phyloP scores from a whole-genome alignment of 2,113 vertebrate species.

The Protobothrops mucrosquamatus region DNA sequence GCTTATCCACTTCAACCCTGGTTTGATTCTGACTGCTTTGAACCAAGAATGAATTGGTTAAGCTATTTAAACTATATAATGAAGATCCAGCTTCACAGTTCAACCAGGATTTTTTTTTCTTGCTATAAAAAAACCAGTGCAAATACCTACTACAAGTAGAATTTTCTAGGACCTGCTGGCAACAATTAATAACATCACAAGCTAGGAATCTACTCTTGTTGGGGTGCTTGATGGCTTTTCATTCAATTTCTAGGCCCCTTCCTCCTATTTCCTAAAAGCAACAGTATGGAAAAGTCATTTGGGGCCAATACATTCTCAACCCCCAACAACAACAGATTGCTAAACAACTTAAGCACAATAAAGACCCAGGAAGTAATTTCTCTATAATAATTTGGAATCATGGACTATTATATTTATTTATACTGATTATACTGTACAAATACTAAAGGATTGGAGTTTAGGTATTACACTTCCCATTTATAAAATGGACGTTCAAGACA shows the following conservation, averaged over 20 bases:
- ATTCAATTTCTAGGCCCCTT: neutral
- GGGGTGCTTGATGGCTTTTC: neutral
- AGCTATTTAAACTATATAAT: neutral
- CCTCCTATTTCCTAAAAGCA: neutral
- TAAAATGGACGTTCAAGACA: neutral
- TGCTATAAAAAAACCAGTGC: neutral
- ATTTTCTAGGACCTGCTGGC: neutral
- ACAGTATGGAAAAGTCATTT: neutral
- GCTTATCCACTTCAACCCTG: neutral
- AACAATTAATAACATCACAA: neutral
- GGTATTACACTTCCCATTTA: neutral
- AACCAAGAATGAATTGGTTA: neutral
- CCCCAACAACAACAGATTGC: neutral
- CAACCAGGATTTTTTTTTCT: neutral
- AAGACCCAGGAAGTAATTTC: neutral
- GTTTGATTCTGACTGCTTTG: neutral
- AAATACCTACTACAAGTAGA: neutral
- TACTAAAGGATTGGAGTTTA: neutral
- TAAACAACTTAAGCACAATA: neutral
- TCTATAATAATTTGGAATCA: neutral
- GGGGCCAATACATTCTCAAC: neutral
- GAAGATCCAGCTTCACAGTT: neutral
- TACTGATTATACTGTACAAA: neutral
- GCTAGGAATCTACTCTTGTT: neutral
- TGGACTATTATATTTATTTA: neutral